Percentiles rank a stretch among this genome's conserved stretches.
phyloP scores from a whole-genome alignment of 2,888 invertebrate species.

The Chrysotoxum bicinctum region DNA sequence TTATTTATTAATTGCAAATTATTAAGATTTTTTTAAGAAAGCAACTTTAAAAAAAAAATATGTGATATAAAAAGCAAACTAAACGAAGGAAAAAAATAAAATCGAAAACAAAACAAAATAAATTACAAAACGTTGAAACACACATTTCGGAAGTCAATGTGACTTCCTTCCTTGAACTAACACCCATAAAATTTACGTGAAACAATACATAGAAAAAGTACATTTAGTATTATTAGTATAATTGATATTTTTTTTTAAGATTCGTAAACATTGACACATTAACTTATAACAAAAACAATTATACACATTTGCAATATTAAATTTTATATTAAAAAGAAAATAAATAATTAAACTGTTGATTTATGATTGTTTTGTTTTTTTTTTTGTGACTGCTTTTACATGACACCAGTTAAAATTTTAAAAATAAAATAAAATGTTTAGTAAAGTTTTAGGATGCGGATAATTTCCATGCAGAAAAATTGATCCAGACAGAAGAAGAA shows the following conservation, averaged over 20 bases:
- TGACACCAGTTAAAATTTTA: neutral
- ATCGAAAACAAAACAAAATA: neutral
- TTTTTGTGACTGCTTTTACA: constrained; percentile 8
- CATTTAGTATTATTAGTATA: neutral
- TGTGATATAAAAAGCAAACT: constrained; percentile 16
- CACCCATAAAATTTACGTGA: constrained; percentile 41
- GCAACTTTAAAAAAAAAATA: constrained; percentile 14
- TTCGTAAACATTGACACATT: constrained; percentile 26
- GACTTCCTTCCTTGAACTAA: constrained; percentile 18
- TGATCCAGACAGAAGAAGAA: neutral
- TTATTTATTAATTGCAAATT: neutral
- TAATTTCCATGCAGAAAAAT: constrained; percentile 17
- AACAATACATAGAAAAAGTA: constrained; percentile 42
- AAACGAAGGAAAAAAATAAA: neutral
- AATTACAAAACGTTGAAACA: neutral
- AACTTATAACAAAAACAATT: constrained; percentile 14
- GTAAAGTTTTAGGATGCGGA: neutral
- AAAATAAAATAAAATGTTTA: neutral
- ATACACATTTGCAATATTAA: constrained; percentile 19
- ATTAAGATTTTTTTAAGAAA: neutral
- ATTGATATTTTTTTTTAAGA: neutral
- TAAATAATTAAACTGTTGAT: neutral
- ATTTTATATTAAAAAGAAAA: neutral
- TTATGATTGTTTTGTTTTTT: neutral
- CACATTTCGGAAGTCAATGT: neutral